These are phyloP conservation scores for Drosophila austrosaltans DNA, from an alignment of 2,888 invertebrate genomes.

Conservation along the genomic window DNA sequence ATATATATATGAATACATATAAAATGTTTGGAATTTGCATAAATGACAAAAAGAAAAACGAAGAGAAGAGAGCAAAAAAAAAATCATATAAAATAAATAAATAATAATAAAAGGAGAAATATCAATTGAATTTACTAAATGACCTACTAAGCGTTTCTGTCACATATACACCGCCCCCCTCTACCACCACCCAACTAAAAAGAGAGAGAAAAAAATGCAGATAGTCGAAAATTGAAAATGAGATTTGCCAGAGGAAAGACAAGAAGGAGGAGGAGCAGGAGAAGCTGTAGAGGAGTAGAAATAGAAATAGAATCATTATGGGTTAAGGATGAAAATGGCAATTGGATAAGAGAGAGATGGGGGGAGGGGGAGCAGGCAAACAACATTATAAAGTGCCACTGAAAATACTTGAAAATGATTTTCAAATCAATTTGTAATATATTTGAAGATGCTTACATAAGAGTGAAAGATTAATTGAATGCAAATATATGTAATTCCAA, in stretches of 20 bases:
- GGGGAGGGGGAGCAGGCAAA: neutral
- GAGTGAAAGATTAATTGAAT: slow-evolving; percentile 3
- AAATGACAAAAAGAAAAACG: neutral
- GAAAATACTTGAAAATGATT: neutral
- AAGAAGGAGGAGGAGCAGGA: neutral
- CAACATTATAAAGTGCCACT: slow-evolving; percentile 5
- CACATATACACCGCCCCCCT: neutral
- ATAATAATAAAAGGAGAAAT: neutral
- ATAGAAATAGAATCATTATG: neutral
- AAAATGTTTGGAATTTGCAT: slow-evolving; percentile 9
- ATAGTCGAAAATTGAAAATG: slow-evolving; percentile 1
- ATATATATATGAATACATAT: neutral
- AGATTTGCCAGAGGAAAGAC: slow-evolving; percentile 1
- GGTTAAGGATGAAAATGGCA: neutral
- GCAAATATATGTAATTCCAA: slow-evolving; percentile 9
- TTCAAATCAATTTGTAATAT: slow-evolving; percentile 2
- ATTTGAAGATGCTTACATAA: neutral
- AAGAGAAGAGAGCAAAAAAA: neutral
- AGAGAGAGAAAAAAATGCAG: neutral
- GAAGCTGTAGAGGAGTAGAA: neutral
- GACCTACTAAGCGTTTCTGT: slow-evolving; percentile 8
- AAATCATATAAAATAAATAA: neutral
- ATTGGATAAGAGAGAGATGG: neutral
- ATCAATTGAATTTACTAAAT: slow-evolving; percentile 13
- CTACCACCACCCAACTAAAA: neutral